These are phyloP conservation scores for human (Homo sapiens) DNA, from an alignment of 2,113 vertebrate species.

Conservation along the genomic window GRCh38 chr12:121090501-121091000, in stretches of 20 bases:
- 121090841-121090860: too few species aligned
- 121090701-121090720: not conserved
- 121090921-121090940: not conserved
- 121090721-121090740: not conserved
- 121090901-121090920: too few species aligned
- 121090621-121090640: not conserved
- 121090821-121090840: too few species aligned
- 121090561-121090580: not conserved
- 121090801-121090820: too few species aligned
- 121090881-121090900: too few species aligned
- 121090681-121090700: not conserved
- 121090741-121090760: too few species aligned
- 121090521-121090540: not conserved
- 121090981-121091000: not conserved
- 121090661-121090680: not conserved
- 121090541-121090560: not conserved
- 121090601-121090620: not conserved
- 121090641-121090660: not conserved
- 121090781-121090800: too few species aligned
- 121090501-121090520: not conserved
- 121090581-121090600: not conserved
- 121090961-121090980: not conserved
- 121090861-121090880: too few species aligned
- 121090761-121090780: too few species aligned
- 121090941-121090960: not conserved